Base-by-base conservation (phyloP, 2,113 vertebrate genomes). In the Vicugna pacos region DNA sequence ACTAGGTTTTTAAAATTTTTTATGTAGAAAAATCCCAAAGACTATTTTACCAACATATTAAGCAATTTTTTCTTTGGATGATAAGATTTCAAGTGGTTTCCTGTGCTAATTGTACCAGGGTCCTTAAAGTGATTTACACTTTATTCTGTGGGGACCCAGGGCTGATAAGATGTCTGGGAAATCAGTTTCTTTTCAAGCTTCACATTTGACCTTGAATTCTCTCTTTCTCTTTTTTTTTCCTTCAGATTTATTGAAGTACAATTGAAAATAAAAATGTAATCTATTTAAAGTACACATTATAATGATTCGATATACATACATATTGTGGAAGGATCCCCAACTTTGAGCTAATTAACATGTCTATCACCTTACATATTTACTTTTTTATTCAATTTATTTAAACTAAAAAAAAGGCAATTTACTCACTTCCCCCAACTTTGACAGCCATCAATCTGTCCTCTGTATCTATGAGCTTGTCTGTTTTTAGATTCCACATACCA, bases 1-100 rank as follows among this genome's bases (percentile, higher is more conserved):
- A 83, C 6, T 77, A 38, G n/a, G 38, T 56, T 52, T 79, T 54
- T 3, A 22, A 35, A 48, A 70, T 52, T 52, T 1, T 50, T 2
- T 30, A 2, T 60, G 16, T 77, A n/a, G 62, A 58, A 62, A 82
- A 72, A n/a, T 54, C 42, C 38, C 46, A 58, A 42, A 65, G 26
- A 10, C 20, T 67, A 54, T 93, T 70, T 95, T 72, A 70, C 11
- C 76, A 72, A 50, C 8, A 30, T 56, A 28, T 65, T 58, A 91
- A 48, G 28, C 32, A 52, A 65, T 38, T 75, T 79, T 69, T 9
- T 75, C 75, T 82, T 73, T 84, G 60, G 42, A 64, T 88, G 46
- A 35, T 80, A 58, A 88, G 50, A 79, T 84, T 81, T 83, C 50
- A 64, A 75, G 30, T 60, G n/a, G 73, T 77, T 86, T 96, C 79